These are phyloP conservation scores for Formica selysi DNA, from an alignment of 1,140 invertebrate genomes.

Conservation along the genomic window DNA sequence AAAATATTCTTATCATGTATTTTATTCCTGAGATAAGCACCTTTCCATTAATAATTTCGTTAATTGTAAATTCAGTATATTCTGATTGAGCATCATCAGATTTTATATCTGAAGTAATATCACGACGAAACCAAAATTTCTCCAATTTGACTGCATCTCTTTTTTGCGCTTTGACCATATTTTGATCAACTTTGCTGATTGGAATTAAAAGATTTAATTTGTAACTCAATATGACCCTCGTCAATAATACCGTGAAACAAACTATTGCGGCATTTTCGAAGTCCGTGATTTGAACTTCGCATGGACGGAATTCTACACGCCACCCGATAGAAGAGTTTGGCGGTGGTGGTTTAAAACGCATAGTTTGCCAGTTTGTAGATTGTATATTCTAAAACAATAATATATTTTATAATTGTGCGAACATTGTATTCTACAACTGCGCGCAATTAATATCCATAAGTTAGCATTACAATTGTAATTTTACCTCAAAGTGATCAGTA, in stretches of 20 bases:
- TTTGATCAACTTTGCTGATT: slow-evolving; percentile 99
- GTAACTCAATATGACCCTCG: slow-evolving; percentile 98
- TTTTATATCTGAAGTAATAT: slow-evolving; percentile 88
- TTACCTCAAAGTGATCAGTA: slow-evolving; percentile 99
- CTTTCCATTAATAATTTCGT: slow-evolving; percentile 99
- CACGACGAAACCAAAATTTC: slow-evolving; percentile 97
- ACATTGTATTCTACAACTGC: slow-evolving; percentile 39
- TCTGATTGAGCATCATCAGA: slow-evolving; percentile 83
- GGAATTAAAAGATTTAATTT: slow-evolving; percentile 98
- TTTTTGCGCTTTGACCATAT: slow-evolving; percentile 98
- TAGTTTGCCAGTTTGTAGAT: slow-evolving; percentile 99
- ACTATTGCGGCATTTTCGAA: slow-evolving; percentile 99
- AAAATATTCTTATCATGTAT: slow-evolving; percentile 18
- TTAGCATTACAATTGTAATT: slow-evolving; percentile 53
- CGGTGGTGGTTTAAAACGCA: slow-evolving; percentile 99
- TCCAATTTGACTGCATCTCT: slow-evolving; percentile 93
- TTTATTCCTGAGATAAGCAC: slow-evolving; percentile 85
- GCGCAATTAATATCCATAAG: background rate
- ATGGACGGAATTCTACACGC: slow-evolving; percentile 99
- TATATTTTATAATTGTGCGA: background rate
- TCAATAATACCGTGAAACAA: slow-evolving; percentile 99
- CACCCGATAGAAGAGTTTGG: slow-evolving; percentile 98
- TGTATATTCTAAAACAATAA: slow-evolving; percentile 95
- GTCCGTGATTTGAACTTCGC: slow-evolving; percentile 99
- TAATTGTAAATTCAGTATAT: slow-evolving; percentile 93